A percentile compares a stretch with the other conserved stretches of the same genome.
phyloP scores from a whole-genome alignment of 1,140 invertebrate genomes.

The Asbolus verrucosus region DNA sequence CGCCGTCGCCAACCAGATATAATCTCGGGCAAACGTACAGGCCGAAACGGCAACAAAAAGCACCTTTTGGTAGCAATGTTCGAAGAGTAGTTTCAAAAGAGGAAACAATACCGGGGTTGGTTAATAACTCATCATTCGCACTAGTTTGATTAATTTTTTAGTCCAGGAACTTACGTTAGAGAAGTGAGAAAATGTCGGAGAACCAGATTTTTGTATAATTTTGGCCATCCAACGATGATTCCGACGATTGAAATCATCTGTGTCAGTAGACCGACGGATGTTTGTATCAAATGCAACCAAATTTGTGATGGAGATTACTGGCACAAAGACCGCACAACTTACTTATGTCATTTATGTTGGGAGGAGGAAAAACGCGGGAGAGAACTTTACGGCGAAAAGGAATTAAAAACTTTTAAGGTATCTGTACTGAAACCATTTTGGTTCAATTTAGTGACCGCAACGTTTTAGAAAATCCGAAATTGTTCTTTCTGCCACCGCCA shows the following conservation, averaged over 20 bases:
- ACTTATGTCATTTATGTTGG: conserved; percentile 58
- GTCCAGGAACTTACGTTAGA: conserved; percentile 54
- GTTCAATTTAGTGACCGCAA: no score
- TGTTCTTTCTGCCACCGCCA: conserved; percentile 60
- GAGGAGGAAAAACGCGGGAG: conserved; percentile 47
- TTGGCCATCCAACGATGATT: conserved; percentile 51
- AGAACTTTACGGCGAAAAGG: conserved; percentile 51
- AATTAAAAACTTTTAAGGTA: conserved; percentile 57
- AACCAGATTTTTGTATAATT: conserved; percentile 50
- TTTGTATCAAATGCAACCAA: conserved; percentile 55
- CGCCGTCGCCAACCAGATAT: conserved; percentile 56
- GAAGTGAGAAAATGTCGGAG: conserved; percentile 48
- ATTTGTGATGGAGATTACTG: conserved; percentile 58
- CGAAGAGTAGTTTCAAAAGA: neutral
- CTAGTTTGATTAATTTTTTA: neutral
- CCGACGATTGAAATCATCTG: conserved; percentile 56
- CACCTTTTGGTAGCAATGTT: conserved; percentile 45
- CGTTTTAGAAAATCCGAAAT: conserved; percentile 60
- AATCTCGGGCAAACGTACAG: conserved; percentile 14
- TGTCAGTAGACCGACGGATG: conserved; percentile 52
- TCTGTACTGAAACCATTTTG: no score
- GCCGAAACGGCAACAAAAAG: conserved; percentile 1
- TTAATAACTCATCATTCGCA: neutral
- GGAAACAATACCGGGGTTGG: conserved; percentile 13
- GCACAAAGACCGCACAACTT: conserved; percentile 54